Evolutionary conservation across 2,797 vertebrate genomes (phyloP), one percentile per base, ranked within the genome.

Genomic region (Aeoliscus strigatus): DNA sequence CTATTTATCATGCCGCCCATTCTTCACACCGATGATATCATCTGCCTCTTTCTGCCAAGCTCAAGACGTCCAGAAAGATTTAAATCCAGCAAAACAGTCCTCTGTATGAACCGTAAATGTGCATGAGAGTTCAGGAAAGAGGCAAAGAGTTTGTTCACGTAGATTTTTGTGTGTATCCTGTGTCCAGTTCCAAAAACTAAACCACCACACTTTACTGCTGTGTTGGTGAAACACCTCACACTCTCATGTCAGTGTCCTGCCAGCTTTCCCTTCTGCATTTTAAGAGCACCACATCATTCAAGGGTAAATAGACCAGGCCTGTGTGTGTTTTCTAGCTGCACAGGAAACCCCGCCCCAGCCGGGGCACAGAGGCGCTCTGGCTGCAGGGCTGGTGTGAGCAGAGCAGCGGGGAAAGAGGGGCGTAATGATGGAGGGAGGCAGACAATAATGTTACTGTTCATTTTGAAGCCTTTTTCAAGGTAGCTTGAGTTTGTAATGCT

Each of bases 291-390:
- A 65, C 72, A 21, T 78, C 66, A 81, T 44, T 28, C 6, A 4
- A 10, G 37, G 39, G 23, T 52, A 4, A 47, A 61, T 39, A 50
- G 39, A 21, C 26, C 21, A 46, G 36, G 33, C 43, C 13, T 46
- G 17, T 51, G 32, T 59, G 60, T 57, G 43, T 39, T 9, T 49
- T 40, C 28, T 45, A 32, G 51, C 64, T 30, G 48, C 51, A 48
- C 80, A 85, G 85, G 85, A 88, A 87, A 79, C 84, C 86, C 78
- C 85, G 27, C 84, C 86, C 77, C 51, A 65, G 57, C 66, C n/a
- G 60, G 48, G 42, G 57, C 58, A 63, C 42, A 32, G 8, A 57
- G 43, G 55, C 57, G 71, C 74, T 53, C 39, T 43, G 49, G 60
- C 51, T 69, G 59, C 51, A 26, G 44, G 27, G 38, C 14, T 44